Evolutionary conservation across 1,140 invertebrate genomes (phyloP), one percentile per base, ranked within the genome.

Genomic region (Drosophila fuyamai): DNA sequence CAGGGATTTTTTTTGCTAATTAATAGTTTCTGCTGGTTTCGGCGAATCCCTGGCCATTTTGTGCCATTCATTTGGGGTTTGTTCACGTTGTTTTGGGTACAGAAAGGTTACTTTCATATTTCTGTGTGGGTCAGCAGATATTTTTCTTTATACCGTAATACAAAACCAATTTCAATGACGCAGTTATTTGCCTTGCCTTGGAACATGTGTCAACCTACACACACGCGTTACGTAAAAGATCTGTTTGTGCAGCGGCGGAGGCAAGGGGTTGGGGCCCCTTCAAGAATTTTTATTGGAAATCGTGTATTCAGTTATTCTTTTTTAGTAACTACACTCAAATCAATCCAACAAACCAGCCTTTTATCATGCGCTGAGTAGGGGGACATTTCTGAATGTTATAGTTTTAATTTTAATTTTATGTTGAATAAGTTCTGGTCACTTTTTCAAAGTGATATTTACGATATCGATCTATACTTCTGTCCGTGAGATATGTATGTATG

Each of bases 151-250:
- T 36, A 56, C 48, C 36, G 48, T 48, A 57, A 71, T 54, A 23
- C 40, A 70, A 55, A 58, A 58, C 53, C 44, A 16, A 53, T 71
- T 71, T 71, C 53, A 75, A 75, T 75, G 72, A 75, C 72, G 72
- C 72, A 75, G 72, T 75, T 74, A 50, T 40, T 36, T 38, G 35
- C 38, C 35, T 35, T n/a, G 16, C 38, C 35, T 35, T n/a, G 16
- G 29, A 53, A 35, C 53, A 35, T 73, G 67, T 48, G 65, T 71
- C 66, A 71, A 57, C 65, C 44, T 18, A 68, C 47, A 41, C 47
- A 51, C 7, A 50, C 18, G 65, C 51, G 38, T 71, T 71, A 71
- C 68, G 66, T 71, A 71, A 71, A 59, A 71, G 47, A 71, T 67
- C 60, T 51, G 60, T 59, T n/a, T 8, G 27, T 23, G 12, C 60